These are phyloP conservation scores for Casuarius casuarius DNA, from an alignment of 2,113 vertebrate genomes.

Conservation along the genomic window DNA sequence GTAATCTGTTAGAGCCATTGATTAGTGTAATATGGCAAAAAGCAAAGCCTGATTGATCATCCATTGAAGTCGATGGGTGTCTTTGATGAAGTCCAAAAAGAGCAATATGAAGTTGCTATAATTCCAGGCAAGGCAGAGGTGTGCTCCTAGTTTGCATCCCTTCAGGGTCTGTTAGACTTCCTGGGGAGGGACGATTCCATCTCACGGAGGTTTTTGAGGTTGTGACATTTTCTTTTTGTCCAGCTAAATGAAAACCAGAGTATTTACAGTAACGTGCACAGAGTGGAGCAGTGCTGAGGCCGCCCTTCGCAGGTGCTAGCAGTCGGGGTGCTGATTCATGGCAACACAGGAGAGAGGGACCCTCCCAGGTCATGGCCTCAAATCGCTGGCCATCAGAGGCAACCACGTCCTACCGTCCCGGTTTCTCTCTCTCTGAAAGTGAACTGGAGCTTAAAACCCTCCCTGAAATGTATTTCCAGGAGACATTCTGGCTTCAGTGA, in stretches of 20 bases:
- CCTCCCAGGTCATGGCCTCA: rapidly evolving
- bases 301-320: not conserved
- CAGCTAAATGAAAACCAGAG: not conserved
- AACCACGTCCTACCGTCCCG: not conserved
- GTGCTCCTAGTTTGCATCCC: not conserved
- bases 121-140: constrained; percentile 63
- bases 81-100: constrained; percentile 62
- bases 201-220: rapidly evolving
- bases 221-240: not conserved
- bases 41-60: constrained; percentile 70
- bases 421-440: not conserved
- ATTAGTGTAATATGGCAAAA: constrained; percentile 73
- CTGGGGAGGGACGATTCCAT: not conserved
- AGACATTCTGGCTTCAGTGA: not conserved
- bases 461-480: not conserved
- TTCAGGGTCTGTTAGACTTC: not conserved
- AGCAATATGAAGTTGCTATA: constrained; percentile 69
- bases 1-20: constrained; percentile 78
- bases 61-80: constrained; percentile 52
- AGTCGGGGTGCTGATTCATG: rapidly evolving
- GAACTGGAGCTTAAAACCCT: not conserved
- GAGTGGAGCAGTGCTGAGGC: rapidly evolving
- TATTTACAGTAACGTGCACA: not conserved
- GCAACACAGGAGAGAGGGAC: not conserved
- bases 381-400: not conserved